Evolutionary conservation across 2,797 vertebrate species (phyloP).

Genomic region (Trichosurus vulpecula): DNA sequence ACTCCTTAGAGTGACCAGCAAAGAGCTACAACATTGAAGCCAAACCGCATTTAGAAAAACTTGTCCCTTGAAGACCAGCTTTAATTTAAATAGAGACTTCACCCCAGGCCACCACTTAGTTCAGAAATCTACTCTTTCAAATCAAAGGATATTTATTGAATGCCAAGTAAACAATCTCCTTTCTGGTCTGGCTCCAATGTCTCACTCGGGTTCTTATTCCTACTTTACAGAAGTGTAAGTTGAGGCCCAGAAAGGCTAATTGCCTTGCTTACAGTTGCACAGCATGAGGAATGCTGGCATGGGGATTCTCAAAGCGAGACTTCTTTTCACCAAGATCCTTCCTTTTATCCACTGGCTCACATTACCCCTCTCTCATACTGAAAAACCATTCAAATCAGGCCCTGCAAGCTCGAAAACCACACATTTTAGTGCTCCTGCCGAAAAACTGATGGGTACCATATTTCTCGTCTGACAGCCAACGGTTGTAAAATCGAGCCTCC

Average conservation of each 20-base stretch:
- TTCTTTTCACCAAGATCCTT: not conserved
- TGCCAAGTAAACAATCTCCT: not conserved
- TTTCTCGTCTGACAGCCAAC: slow-evolving; percentile 58
- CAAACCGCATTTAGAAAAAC: not conserved
- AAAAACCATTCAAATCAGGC: slow-evolving; percentile 9
- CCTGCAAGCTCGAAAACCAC: not conserved
- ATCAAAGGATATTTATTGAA: not conserved
- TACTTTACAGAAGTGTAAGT: not conserved
- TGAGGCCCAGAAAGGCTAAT: not conserved
- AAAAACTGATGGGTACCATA: slow-evolving; percentile 19
- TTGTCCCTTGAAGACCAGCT: not conserved
- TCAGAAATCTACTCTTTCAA: not conserved
- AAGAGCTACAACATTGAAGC: not conserved
- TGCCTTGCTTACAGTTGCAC: not conserved
- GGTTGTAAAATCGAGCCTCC: slow-evolving; percentile 55
- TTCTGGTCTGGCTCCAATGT: not conserved
- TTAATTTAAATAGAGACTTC: not conserved
- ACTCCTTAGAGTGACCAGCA: not conserved
- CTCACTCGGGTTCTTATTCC: not conserved
- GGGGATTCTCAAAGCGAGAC: not conserved
- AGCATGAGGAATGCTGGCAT: not conserved
- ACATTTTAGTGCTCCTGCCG: not conserved
- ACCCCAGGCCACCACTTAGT: not conserved
- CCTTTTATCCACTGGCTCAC: no score
- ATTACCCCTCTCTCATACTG: not conserved